phyloP scores from a whole-genome alignment of 92 coral and sea anemone genomes.

The Zoanthus sociatus region DNA sequence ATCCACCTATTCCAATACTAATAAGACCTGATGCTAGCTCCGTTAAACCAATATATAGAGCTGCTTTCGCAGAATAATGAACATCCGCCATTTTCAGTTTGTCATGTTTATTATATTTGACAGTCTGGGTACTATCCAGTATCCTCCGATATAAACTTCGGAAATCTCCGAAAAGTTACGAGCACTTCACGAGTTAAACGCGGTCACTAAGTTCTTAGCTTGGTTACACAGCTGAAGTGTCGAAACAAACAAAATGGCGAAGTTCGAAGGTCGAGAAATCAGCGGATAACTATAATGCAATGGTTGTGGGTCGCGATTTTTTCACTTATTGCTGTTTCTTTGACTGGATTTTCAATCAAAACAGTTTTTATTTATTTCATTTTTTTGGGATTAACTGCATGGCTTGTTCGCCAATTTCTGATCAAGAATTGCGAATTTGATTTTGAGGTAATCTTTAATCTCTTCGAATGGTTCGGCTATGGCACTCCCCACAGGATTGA shows the following conservation, averaged over 20 bases:
- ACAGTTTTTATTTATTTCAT: slow-evolving; percentile 57
- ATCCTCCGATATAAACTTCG: neutral
- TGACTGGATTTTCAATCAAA: slow-evolving; percentile 76
- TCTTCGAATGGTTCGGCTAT: slow-evolving; percentile 79
- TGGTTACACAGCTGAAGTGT: slow-evolving; percentile 48
- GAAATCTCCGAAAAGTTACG: neutral
- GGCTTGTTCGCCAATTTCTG: slow-evolving; percentile 68
- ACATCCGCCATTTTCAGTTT: slow-evolving; percentile 72
- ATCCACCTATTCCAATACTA: slow-evolving; percentile 85
- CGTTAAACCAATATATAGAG: slow-evolving; percentile 75
- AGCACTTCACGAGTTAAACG: neutral
- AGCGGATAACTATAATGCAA: slow-evolving; percentile 59
- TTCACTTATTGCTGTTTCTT: slow-evolving; percentile 64
- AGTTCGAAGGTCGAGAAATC: slow-evolving; percentile 29
- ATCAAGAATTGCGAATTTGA: slow-evolving; percentile 76
- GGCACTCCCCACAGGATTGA: slow-evolving; percentile 81
- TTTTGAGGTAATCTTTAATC: slow-evolving; percentile 78
- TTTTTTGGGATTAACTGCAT: slow-evolving; percentile 48
- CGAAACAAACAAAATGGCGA: slow-evolving; percentile 73
- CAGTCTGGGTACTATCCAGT: slow-evolving; percentile 15
- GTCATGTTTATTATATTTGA: slow-evolving; percentile 23
- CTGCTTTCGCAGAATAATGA: slow-evolving; percentile 72
- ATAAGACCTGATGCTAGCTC: slow-evolving; percentile 77
- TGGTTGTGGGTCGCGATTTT: slow-evolving; percentile 61
- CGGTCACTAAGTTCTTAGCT: slow-evolving; percentile 43